Base-by-base conservation (phyloP, 2,888 invertebrate genomes). In the Dynastes maya region DNA sequence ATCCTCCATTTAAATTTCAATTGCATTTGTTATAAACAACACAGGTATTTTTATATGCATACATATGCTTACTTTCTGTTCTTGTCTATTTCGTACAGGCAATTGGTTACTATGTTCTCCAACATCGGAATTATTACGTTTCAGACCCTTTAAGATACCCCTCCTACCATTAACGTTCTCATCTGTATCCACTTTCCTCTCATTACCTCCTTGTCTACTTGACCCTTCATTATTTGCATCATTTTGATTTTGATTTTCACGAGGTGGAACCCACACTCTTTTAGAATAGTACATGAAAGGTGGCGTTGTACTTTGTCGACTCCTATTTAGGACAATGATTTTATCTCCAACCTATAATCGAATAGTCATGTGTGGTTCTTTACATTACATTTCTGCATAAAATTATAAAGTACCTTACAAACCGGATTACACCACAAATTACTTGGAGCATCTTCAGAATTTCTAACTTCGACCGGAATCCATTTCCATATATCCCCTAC, bases 351-450 rank as follows among this genome's bases (percentile, higher is more conserved):
- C 91, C 90, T 93, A 83, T 81, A 79, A 77, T 37, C 32, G 5
- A 37, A 37, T 37, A 37, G 6, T 37, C 5, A 37, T 5, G 32
- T 37, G 32, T 37, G 5, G 32, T 5, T 37, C 4, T 5, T 0
- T 37, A 37, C 32, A 37, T 37, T 37, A 37, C 5, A 37, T 5
- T 16, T 8, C 16, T 16, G n/a, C 9, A 11, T 9, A 63, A 32
- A 79, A 80, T 49, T 58, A 22, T 88, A 37, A 22, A 5, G 32
- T 37, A 94, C 94, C 89, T 92, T 94, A 88, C 97, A 97, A 71
- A 96, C 97, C 77, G 97, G 97, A 90, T 97, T 97, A 87, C 97
- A 97, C 96, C 97, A 97, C 86, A 97, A 94, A 86, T 96, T 95
- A 0, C 95, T 93, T 32, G 97, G 95, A 61, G 95, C 94, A 91